Conservation (phyloP, 2,888 invertebrate species). For the Platycheirus rosarum region DNA sequence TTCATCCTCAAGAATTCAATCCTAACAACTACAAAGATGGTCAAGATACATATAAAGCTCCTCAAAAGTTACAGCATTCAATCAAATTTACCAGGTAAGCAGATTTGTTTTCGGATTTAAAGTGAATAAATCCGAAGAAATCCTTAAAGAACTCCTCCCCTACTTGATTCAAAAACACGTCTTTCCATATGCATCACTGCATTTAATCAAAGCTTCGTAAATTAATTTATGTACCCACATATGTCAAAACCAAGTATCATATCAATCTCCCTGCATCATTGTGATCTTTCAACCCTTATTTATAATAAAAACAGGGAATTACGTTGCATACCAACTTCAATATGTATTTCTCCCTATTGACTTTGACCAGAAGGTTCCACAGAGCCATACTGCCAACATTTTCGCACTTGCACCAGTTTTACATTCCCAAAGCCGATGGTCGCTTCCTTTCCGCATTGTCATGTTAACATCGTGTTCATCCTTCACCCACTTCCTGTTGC, state of each 20-base stretch:
- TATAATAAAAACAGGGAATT: slow-evolving; percentile 12
- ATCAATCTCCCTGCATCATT: slow-evolving; percentile 3
- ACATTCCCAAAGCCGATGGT: slow-evolving; percentile 43
- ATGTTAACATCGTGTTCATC: slow-evolving; percentile 65
- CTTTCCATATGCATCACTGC: slow-evolving; percentile 32
- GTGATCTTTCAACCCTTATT: neutral
- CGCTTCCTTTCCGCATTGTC: slow-evolving; percentile 60
- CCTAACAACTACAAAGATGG: too few species aligned
- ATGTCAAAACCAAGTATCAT: neutral
- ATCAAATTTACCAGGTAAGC: too few species aligned
- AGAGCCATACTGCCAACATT: neutral
- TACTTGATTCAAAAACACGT: slow-evolving; percentile 29
- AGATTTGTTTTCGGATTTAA: too few species aligned
- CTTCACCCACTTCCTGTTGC: slow-evolving; percentile 49
- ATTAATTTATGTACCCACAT: slow-evolving; percentile 18
- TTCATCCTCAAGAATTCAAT: too few species aligned
- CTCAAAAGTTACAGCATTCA: too few species aligned
- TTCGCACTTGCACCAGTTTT: slow-evolving; percentile 45
- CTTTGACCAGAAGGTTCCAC: slow-evolving; percentile 7
- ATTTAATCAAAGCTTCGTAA: slow-evolving; percentile 20
- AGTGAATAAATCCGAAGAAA: too few species aligned
- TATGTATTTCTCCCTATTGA: slow-evolving; percentile 28
- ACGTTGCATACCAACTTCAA: neutral
- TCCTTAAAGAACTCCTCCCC: too few species aligned
- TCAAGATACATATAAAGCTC: too few species aligned